Conservation (phyloP, 2,797 vertebrate genomes). For the Choloepus didactylus region DNA sequence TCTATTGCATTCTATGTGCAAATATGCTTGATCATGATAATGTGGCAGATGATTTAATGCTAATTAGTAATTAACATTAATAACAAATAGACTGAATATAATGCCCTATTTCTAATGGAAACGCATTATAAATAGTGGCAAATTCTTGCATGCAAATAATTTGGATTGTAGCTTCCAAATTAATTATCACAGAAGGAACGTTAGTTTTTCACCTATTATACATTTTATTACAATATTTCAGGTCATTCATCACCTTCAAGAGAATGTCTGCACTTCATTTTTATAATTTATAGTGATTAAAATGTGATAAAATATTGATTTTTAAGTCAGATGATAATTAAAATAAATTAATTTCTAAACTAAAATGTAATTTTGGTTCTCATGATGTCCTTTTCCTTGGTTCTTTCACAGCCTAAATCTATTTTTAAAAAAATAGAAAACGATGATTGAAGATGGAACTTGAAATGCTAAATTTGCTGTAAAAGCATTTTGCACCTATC, state of each 20-base stretch:
- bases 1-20: background rate
- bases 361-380: slow-evolving; percentile 38
- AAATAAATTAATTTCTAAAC: slow-evolving; percentile 56
- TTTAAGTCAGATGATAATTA: slow-evolving; percentile 12
- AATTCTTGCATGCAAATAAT: slow-evolving; percentile 44
- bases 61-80: slow-evolving; percentile 73
- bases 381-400: background rate
- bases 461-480: slow-evolving; percentile 37
- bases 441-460: background rate
- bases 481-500: slow-evolving; percentile 1
- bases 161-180: slow-evolving; percentile 4
- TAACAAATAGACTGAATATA: slow-evolving; percentile 44
- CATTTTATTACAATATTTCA: slow-evolving; percentile 66
- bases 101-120: slow-evolving; percentile 24
- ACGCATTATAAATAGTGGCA: background rate
- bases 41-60: slow-evolving; percentile 59
- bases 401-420: background rate
- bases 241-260: slow-evolving; percentile 36
- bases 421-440: background rate
- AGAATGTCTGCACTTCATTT: slow-evolving; percentile 24
- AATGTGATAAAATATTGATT: slow-evolving; percentile 52
- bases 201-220: slow-evolving; percentile 47
- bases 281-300: slow-evolving; percentile 48
- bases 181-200: slow-evolving; percentile 36
- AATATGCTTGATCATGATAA: slow-evolving; percentile 55